Percentiles rank a stretch among this genome's conserved stretches.
Conservation (phyloP, 2,888 invertebrate species). For the Chrysina gloriosa region DNA sequence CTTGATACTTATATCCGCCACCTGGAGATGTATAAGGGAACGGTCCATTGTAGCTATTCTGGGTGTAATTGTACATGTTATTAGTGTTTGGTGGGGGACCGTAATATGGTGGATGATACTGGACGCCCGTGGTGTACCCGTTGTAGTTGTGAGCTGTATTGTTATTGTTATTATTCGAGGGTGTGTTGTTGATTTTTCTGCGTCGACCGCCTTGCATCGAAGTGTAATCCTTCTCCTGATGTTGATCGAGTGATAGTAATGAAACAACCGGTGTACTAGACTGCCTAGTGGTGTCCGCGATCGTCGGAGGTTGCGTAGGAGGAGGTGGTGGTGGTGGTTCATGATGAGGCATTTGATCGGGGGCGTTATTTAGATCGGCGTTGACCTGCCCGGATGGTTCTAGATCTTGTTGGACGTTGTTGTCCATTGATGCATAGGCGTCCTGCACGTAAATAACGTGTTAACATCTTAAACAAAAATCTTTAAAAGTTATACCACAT, state of each 20-base stretch:
- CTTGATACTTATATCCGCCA: slow-evolving; percentile 14
- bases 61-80: slow-evolving; percentile 20
- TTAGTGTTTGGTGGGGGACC: slow-evolving; percentile 16
- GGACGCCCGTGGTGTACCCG: slow-evolving; percentile 31
- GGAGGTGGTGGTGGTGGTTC: slow-evolving; percentile 27
- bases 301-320: slow-evolving; percentile 8
- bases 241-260: slow-evolving; percentile 60
- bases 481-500: too few species aligned
- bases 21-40: background rate
- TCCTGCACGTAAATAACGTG: slow-evolving; percentile 31
- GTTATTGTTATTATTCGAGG: slow-evolving; percentile 27
- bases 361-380: background rate
- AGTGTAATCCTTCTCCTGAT: slow-evolving; percentile 61
- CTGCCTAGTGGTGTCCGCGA: slow-evolving; percentile 52
- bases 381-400: background rate
- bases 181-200: slow-evolving; percentile 47
- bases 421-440: slow-evolving; percentile 36
- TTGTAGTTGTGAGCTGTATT: slow-evolving; percentile 41
- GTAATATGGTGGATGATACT: slow-evolving; percentile 2
- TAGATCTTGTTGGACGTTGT: slow-evolving; percentile 38
- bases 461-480: background rate
- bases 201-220: slow-evolving; percentile 63
- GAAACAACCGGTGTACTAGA: slow-evolving; percentile 63
- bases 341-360: background rate
- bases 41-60: slow-evolving; percentile 4